Evolutionary conservation across 2,797 vertebrate genomes (phyloP), one percentile per base, ranked within the genome.

Genomic region (Natrix natrix): DNA sequence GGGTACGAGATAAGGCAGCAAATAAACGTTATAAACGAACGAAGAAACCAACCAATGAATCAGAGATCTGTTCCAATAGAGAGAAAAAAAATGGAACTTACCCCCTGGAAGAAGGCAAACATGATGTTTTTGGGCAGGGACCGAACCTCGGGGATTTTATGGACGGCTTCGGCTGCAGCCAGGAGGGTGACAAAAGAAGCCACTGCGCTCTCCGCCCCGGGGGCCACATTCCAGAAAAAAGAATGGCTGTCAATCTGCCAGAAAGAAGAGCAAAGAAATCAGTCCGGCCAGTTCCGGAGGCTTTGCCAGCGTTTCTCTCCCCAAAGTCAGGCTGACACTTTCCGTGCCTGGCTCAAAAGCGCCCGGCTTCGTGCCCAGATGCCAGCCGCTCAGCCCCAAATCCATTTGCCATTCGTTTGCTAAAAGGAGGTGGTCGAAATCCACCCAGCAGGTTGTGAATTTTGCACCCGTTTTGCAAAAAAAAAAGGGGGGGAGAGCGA

Each of bases 21-120:
- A 66, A 66, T 16, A 16, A 66, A 66, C n/a, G 8, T 61, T 8
- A 11, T 26, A 61, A 26, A 32, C 28, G 2, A 32, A 16, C 14
- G 14, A 69, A 32, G 13, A 66, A n/a, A 66, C 24, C 0, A 14
- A 5, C 32, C 32, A 16, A 66, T 7, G 2, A 69, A 69, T 32
- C 69, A 43, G 37, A 43, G 74, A 78, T 78, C 74, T 4, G 4
- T 28, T 55, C 32, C 8, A 22, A 48, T 37, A 37, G 32, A 37
- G 32, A 6, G 11, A 1, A 57, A 28, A 12, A 3, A 0, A 20
- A 66, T 48, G 3, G 56, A 22, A 61, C 98, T 96, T 93, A 99
- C 99, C 98, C 99, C 99, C 92, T 99, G 98, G 96, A 99, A 99
- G 97, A 99, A 99, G 94, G 98, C 96, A 94, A 99, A 99, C 97